Percentiles rank a stretch among this genome's conserved stretches.
Conservation (phyloP, 1,140 invertebrate genomes). For the Psix sp. region DNA sequence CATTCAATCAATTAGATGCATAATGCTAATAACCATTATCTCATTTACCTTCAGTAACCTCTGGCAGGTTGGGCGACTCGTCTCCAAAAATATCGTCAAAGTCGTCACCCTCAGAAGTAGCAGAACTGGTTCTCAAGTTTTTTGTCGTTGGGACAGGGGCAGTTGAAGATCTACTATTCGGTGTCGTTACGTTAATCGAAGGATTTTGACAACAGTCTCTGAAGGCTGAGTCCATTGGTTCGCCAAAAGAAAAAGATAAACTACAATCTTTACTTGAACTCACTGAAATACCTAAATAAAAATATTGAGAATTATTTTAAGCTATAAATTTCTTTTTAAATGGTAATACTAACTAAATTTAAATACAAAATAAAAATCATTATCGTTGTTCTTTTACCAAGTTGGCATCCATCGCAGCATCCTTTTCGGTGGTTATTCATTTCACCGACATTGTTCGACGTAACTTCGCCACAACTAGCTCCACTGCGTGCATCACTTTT, state of each 20-base stretch:
- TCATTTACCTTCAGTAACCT: slow-evolving; percentile 30
- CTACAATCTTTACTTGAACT: slow-evolving; percentile 75
- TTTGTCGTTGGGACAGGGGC: slow-evolving; percentile 21
- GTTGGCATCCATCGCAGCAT: slow-evolving; percentile 79
- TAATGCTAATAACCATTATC: no score
- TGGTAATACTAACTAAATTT: slow-evolving; percentile 17
- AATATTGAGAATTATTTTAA: neutral
- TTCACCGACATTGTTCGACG: slow-evolving; percentile 26
- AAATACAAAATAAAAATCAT: neutral
- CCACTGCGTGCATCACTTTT: slow-evolving; percentile 75
- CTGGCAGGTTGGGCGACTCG: slow-evolving; percentile 10
- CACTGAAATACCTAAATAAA: slow-evolving; percentile 71
- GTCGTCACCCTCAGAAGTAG: slow-evolving; percentile 31
- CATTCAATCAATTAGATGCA: no score
- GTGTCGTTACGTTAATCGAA: slow-evolving; percentile 54
- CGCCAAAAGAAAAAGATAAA: slow-evolving; percentile 75
- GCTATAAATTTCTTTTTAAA: slow-evolving; percentile 5
- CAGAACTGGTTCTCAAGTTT: slow-evolving; percentile 5
- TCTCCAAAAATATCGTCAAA: slow-evolving; percentile 48
- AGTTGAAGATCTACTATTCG: slow-evolving; percentile 30
- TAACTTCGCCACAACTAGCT: slow-evolving; percentile 63
- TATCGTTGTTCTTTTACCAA: slow-evolving; percentile 67
- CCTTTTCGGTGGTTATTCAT: slow-evolving; percentile 74
- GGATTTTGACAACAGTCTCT: slow-evolving; percentile 77
- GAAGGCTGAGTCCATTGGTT: slow-evolving; percentile 78